Base-by-base conservation (phyloP, 1,140 invertebrate genomes). In the Pseudomyrmex pallidus region DNA sequence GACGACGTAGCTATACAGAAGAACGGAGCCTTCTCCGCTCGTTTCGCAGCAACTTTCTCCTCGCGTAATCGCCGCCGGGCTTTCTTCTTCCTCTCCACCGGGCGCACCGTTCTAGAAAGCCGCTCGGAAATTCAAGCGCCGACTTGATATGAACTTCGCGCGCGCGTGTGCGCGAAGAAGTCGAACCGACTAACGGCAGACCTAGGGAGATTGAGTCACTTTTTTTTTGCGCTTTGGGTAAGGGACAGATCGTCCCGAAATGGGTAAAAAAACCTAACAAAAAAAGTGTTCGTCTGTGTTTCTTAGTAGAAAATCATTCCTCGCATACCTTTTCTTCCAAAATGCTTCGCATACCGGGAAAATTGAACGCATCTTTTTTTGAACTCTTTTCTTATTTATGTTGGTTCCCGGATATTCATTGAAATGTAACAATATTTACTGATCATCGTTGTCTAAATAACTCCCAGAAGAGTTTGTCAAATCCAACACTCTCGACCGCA, bases 41-140 rank as follows among this genome's bases (percentile, higher is more conserved):
- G 68, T 83, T 87, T 77, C 80, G 74, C 84, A 59, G 82, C 77
- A 76, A 90, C 90, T 91, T 91, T 91, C 89, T 87, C 90, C 86
- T 90, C 89, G 89, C 89, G 86, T 88, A 91, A 91, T 86, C 86
- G 72, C 63, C 70, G 46, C 13, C 57, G 74, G 66, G 66, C 72
- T 88, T 89, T 87, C 86, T 85, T 80, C 83, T 74, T 87, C 87
- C 61, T 80, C 70, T 35, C 35, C 5, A 82, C 66, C 22, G 35
- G 10, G 63, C 48, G 35, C 72, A 35, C 61, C 12, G 12, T 77
- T 22, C 50, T 77, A 63, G 62, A 54, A 77, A 77, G 62, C 48
- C 25, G 15, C 25, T 54, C 22, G 46, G 77, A 56, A 68, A 77
- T 74, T 83, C 72, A 70, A 72, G 73, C 46, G 48, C 54, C 70